Evolutionary conservation across 2,113 vertebrate species (phyloP), one percentile per base, ranked within the genome.

Genomic region (Protomyctophum bolini): DNA sequence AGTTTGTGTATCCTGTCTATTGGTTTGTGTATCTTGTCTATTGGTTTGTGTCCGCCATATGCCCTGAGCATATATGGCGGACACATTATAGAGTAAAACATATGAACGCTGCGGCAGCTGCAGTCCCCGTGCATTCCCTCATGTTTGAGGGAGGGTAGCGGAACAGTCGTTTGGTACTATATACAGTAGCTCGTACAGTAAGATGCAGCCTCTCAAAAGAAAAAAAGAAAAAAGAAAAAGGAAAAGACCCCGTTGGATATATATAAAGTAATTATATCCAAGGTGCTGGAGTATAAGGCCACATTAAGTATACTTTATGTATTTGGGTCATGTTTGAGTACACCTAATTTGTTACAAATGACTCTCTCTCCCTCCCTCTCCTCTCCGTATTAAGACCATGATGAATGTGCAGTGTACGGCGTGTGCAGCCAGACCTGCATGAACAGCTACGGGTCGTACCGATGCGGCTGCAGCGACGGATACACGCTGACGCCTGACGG

Each of bases 381-480:
- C 82, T 83, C 69, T 86, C 73, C 89, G 88, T 87, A n/a, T n/a
- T n/a, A 85, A 99, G 98, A 99, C 93, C 85, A 95, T 91, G 94
- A 99, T 93, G 98, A 99, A 91, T 99, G 98, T 70, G 80, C 93
- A 66, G 74, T 61, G 1, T 99, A 99, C 45, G 98, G 97, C 15
- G 90, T 91, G 12, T 99, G 98, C 60, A 98, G 97, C 91, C 98
- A 99, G 91, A 94, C 78, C 73, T 99, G 98, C 86, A 73, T 69
- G 12, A 99, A 99, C 87, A 97, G 94, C 29, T 91, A 95, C 0
- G 98, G 98, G 73, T 97, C 98, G 4, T 98, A 96, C 79, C 73
- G 82, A 28, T 99, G 98, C 89, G 94, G 95, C 84, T 99, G 98
- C 85, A 92, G 94, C 77, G 96, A 98, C 10, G 97, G 98, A 73